Evolutionary conservation across 1,140 invertebrate species (phyloP).

Genomic region (Phenacoccus solenopsis): DNA sequence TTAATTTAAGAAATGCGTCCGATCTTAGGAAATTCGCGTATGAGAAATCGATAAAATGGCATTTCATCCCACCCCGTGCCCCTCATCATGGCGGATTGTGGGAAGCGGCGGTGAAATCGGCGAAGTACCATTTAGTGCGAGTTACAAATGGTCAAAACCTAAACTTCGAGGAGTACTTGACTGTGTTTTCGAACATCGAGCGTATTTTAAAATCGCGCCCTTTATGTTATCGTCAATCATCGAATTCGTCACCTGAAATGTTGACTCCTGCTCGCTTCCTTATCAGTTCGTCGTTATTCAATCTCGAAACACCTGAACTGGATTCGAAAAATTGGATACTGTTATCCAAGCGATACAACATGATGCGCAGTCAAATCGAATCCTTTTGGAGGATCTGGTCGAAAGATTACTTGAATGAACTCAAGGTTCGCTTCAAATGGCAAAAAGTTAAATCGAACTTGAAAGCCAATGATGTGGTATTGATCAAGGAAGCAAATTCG

Average conservation of each 20-base stretch:
- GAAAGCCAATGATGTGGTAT: neutral
- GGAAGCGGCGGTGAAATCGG: neutral
- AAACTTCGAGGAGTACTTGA: slow-evolving; percentile 30
- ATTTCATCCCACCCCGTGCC: slow-evolving; percentile 7
- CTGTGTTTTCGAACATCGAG: slow-evolving; percentile 30
- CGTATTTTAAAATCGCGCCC: slow-evolving; percentile 33
- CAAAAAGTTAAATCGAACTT: neutral
- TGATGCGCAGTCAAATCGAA: slow-evolving; percentile 22
- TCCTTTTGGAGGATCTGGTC: slow-evolving; percentile 29
- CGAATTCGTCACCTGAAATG: slow-evolving; percentile 26
- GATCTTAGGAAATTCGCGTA: neutral
- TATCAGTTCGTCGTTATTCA: slow-evolving; percentile 22
- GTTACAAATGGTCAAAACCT: slow-evolving; percentile 19
- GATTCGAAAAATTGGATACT: slow-evolving; percentile 19
- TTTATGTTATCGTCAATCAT: slow-evolving; percentile 29
- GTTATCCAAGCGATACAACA: slow-evolving; percentile 23
- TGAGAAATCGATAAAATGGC: neutral
- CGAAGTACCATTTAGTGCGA: neutral
- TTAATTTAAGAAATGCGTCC: too few species aligned
- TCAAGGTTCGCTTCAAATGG: slow-evolving; percentile 30
- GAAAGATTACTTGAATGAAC: slow-evolving; percentile 26
- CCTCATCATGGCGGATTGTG: neutral
- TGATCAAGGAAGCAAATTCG: neutral
- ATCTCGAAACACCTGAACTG: slow-evolving; percentile 18
- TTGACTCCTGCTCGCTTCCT: slow-evolving; percentile 31